A percentile compares a stretch with the other conserved stretches of the same genome.
Conservation (phyloP, 2,888 invertebrate genomes). For the Fabriciana adippe region DNA sequence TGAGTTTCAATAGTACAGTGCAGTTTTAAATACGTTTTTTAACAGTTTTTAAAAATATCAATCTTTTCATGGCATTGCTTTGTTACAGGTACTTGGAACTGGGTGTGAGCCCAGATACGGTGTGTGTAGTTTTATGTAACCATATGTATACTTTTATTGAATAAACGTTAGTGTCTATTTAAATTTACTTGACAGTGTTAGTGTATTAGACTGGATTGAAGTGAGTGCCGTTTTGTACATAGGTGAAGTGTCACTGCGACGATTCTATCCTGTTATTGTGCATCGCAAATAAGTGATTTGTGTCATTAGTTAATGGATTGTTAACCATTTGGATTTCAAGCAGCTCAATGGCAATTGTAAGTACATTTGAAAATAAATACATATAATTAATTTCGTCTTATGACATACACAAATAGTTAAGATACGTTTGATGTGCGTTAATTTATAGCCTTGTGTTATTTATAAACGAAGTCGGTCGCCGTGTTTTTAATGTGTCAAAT, state of each 20-base stretch:
- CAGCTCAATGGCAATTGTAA: slow-evolving; percentile 70
- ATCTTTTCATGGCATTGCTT: slow-evolving; percentile 76
- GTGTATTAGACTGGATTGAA: slow-evolving; percentile 51
- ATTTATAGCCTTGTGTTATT: too few relatives aligned
- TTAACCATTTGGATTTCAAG: slow-evolving; percentile 62
- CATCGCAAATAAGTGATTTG: slow-evolving; percentile 66
- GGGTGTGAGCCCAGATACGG: slow-evolving; percentile 80
- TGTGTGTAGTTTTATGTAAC: slow-evolving; percentile 78
- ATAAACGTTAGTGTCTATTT: slow-evolving; percentile 37
- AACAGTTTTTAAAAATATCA: slow-evolving; percentile 40
- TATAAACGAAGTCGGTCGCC: too few relatives aligned
- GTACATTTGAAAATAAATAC: slow-evolving; percentile 44
- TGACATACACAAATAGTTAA: neutral
- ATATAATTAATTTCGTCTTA: neutral
- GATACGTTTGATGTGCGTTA: too few relatives aligned
- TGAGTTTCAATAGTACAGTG: slow-evolving; percentile 51
- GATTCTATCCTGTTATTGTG: slow-evolving; percentile 59
- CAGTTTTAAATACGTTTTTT: slow-evolving; percentile 23
- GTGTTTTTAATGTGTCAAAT: slow-evolving; percentile 5
- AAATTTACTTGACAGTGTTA: slow-evolving; percentile 47
- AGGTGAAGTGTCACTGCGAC: slow-evolving; percentile 63
- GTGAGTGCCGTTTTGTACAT: slow-evolving; percentile 53
- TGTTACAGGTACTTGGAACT: slow-evolving; percentile 79
- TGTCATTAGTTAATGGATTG: slow-evolving; percentile 69
- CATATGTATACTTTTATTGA: slow-evolving; percentile 53